Base-by-base conservation (phyloP, 2,888 invertebrate genomes). In the Unio pictorum region DNA sequence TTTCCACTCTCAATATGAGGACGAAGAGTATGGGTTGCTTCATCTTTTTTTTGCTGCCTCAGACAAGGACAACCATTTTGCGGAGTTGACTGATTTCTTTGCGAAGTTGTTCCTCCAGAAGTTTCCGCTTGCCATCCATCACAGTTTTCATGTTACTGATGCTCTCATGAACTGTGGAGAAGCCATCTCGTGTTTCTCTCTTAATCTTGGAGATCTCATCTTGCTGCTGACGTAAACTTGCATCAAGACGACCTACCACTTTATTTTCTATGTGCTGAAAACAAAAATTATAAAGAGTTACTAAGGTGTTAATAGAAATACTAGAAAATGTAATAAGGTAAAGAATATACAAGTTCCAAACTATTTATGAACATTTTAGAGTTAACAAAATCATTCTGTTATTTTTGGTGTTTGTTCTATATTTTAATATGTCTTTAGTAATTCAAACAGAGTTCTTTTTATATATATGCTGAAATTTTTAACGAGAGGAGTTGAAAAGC, bases 31-130 rank as follows among this genome's bases (percentile, higher is more conserved):
- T 45, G 45, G 45, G 45, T 17, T 17, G 26, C 34, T 34, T 64
- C 8, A 20, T 64, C 54, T 11, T 54, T n/a, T 15, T 55, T 20
- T 57, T 18, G 45, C 20, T 23, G 34, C 26, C 64, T 84, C 76
- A 89, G 28, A 89, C 87, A 11, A 89, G 80, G 8, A 90, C 90
- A 11, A 90, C 88, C 90, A 90, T 90, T 76, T 89, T 90, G 45
- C 89, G 78, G 28, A 90, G 86, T 71, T 89, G 88, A 34, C 86
- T 80, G 68, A 90, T 88, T 80, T 90, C 90, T 76, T 89, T 89
- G 62, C 87, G 76, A 60, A 90, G 80, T 73, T 88, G 88, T 72
- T 89, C 89, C 67, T 90, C 89, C 30, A 88, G 79, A 17, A 89
- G 79, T 74, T 87, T 87, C 26, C 87, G 78, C 73, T 89, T 89